Conservation (phyloP, 1,140 invertebrate species). For the Pachyrhynchus sulphureomaculatus region DNA sequence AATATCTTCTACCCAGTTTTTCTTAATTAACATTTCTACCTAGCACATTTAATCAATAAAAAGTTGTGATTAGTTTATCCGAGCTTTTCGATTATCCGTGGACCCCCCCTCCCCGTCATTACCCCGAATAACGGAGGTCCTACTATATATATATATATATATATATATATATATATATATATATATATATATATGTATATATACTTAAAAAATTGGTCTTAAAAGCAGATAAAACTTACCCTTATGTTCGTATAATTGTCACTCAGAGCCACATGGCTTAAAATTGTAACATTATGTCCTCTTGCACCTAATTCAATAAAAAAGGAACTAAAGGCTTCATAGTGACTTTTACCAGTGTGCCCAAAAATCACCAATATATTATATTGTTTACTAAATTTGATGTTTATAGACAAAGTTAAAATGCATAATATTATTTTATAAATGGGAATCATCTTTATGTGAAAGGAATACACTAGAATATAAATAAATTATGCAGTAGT, state of each 20-base stretch:
- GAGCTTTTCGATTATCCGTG: too few relatives aligned
- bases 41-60: too few relatives aligned
- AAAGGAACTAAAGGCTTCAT: slow-evolving; percentile 65
- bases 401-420: too few relatives aligned
- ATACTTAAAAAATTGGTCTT: background rate
- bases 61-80: too few relatives aligned
- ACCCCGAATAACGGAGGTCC: too few relatives aligned
- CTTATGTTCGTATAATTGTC: background rate
- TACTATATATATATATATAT: background rate
- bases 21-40: too few relatives aligned
- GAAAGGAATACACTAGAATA: too few relatives aligned
- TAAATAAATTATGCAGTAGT: too few relatives aligned
- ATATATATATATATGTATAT: background rate
- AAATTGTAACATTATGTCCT: slow-evolving; percentile 56
- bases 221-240: slow-evolving; percentile 2
- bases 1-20: too few relatives aligned
- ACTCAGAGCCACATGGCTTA: slow-evolving; percentile 65
- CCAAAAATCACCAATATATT: slow-evolving; percentile 38
- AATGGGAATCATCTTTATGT: too few relatives aligned
- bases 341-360: slow-evolving; percentile 60
- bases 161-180: background rate
- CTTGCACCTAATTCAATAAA: slow-evolving; percentile 61
- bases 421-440: too few relatives aligned
- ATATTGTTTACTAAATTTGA: background rate
- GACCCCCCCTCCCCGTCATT: too few relatives aligned